These are phyloP conservation scores for Reinhardtius hippoglossoides DNA, from an alignment of 2,113 vertebrate genomes.

Conservation along the genomic window DNA sequence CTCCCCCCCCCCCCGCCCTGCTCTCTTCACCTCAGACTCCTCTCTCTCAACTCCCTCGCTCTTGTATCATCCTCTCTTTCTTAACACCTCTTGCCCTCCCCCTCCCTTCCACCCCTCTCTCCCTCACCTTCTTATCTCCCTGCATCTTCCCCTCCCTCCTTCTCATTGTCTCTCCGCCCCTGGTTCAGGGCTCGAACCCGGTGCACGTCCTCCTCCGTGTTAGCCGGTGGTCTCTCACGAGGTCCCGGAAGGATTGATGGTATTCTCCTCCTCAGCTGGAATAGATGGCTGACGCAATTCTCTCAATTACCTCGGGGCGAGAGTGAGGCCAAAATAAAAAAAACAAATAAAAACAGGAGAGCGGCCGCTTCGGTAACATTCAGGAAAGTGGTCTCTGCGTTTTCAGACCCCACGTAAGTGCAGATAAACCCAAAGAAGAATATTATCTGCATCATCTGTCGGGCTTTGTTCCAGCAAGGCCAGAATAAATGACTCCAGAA, in stretches of 20 bases:
- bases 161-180: slow-evolving; percentile 49
- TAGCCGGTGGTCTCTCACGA: slow-evolving; percentile 71
- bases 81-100: slow-evolving; percentile 50
- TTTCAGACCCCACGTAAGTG: neutral
- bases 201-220: slow-evolving; percentile 53
- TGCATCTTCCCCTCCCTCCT: slow-evolving; percentile 54
- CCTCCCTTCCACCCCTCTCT: slow-evolving; percentile 34
- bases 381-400: neutral
- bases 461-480: slow-evolving; percentile 33
- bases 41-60: slow-evolving; percentile 50
- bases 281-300: slow-evolving; percentile 64
- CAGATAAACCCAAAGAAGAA: slow-evolving; percentile 32
- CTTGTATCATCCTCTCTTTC: slow-evolving; percentile 53
- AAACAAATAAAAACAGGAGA: slow-evolving; percentile 20
- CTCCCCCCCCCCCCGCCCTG: slow-evolving; percentile 5
- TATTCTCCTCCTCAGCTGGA: slow-evolving; percentile 60
- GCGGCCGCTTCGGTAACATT: neutral
- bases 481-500: neutral
- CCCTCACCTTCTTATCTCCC: slow-evolving; percentile 59
- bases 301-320: slow-evolving; percentile 52
- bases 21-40: slow-evolving; percentile 51
- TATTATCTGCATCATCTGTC: slow-evolving; percentile 25
- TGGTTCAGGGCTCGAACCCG: slow-evolving; percentile 59
- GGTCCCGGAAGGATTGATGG: slow-evolving; percentile 66
- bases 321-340: slow-evolving; percentile 35